Base-by-base conservation (phyloP, 2,888 invertebrate genomes). In the Patella ulyssiponensis region DNA sequence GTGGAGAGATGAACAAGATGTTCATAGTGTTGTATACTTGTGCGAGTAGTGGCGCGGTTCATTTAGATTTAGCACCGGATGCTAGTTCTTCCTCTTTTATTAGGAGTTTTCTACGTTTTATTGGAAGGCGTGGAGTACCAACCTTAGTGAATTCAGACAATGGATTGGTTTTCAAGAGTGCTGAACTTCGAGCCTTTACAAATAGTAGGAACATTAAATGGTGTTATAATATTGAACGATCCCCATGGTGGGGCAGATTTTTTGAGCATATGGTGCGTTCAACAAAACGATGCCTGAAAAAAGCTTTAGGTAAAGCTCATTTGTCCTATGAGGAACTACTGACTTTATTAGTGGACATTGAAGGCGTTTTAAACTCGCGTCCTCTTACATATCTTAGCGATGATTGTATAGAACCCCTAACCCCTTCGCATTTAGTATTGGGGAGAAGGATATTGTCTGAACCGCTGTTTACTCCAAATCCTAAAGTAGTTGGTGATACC, bases 231-330 rank as follows among this genome's bases (percentile, higher is more conserved):
- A 14, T 58, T 14, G 58, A 58, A 58, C 58, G 58, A 17, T 58
- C n/a, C 17, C 58, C 58, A 5, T 58, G 58, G 58, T 58, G 58
- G 58, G 58, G 58, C 7, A n/a, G 58, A 7, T 58, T 58, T 17
- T 58, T 58, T n/a, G 58, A 58, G 58, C 17, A n/a, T n/a, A 58
- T 58, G 58, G 58, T 58, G 17, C 58, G 58, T 58, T 58, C 15
- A 17, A 58, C 15, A 1, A 58, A 58, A 20, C 58, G 58, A 1
- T 58, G 58, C 11, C 20, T 58, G 17, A 58, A 58, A n/a, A 58
- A 58, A 17, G 17, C 58, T 14, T 58, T n/a, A 20, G 58, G 58
- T n/a, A 58, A 58, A 1, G 58, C 58, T 20, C 17, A 20, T n/a
- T 20, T 58, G 17, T n/a, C 58, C 1, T 58, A 58, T 58, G 58